These are phyloP conservation scores for Corythornis vintsioides DNA, from an alignment of 2,113 vertebrate genomes.

Conservation along the genomic window DNA sequence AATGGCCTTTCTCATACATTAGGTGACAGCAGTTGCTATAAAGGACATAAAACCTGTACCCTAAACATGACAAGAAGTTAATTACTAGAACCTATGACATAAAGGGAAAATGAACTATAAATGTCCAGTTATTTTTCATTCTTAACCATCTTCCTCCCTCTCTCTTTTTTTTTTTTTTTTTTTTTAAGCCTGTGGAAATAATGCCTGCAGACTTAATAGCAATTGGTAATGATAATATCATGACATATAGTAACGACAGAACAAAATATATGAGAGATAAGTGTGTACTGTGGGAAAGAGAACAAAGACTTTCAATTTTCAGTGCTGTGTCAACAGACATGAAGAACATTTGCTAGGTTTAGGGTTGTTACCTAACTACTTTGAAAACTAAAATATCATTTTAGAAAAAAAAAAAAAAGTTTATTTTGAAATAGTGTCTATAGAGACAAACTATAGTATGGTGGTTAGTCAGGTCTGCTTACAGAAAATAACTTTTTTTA, in stretches of 20 bases:
- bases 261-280: not conserved
- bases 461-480: not conserved
- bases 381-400: not conserved
- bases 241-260: not conserved
- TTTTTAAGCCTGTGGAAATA: not conserved
- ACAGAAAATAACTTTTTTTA: not conserved
- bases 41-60: not conserved
- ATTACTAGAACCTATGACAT: not conserved
- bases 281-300: not conserved
- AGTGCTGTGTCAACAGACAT: not conserved
- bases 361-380: not conserved
- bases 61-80: not conserved
- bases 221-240: not conserved
- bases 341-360: not conserved
- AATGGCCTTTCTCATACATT: fast-evolving
- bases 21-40: not conserved
- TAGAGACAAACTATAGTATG: not conserved
- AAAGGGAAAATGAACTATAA: not conserved
- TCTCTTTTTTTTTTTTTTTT: not conserved
- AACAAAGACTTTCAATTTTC: not conserved
- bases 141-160: fast-evolving
- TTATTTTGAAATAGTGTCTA: fast-evolving
- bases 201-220: not conserved
- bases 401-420: not conserved
- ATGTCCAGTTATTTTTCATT: not conserved